Conservation (phyloP, 2,113 vertebrate genomes). For the Cheirogaleus medius region DNA sequence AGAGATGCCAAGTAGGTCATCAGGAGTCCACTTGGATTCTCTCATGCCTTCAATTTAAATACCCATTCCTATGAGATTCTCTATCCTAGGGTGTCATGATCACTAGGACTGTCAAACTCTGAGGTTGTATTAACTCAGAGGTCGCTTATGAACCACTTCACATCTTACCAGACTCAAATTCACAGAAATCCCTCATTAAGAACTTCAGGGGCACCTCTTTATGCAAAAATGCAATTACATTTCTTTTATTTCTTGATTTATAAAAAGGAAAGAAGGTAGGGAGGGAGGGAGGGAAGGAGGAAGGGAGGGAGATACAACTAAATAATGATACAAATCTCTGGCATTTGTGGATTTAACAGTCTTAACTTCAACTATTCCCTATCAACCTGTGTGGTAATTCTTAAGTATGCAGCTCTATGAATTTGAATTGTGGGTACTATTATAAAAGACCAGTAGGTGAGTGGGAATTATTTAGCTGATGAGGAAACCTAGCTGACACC, state of each 20-base stretch:
- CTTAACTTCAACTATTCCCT: not conserved
- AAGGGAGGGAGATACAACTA: not conserved
- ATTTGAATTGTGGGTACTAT: not conserved
- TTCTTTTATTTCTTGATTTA: not conserved
- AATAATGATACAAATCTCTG: not conserved
- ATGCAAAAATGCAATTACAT: not conserved
- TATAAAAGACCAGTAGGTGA: not conserved
- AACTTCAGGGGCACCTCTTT: slow-evolving; percentile 51
- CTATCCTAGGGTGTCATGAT: slow-evolving; percentile 39
- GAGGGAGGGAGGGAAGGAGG: too few species aligned
- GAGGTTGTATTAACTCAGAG: slow-evolving; percentile 53
- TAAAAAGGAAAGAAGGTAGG: too few species aligned
- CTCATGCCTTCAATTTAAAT: not conserved
- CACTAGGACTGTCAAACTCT: slow-evolving; percentile 23
- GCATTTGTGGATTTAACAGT: not conserved
- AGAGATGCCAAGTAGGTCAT: not conserved
- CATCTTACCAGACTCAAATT: slow-evolving; percentile 46
- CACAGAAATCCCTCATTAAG: slow-evolving; percentile 58
- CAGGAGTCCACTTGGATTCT: not conserved
- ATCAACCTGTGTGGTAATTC: not conserved
- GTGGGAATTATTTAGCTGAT: not conserved
- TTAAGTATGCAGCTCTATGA: not conserved
- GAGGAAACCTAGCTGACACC: not conserved
- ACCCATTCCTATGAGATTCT: slow-evolving; percentile 34
- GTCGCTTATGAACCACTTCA: slow-evolving; percentile 54